These are phyloP conservation scores for Thymelicus acteon DNA, from an alignment of 2,888 invertebrate species.

Conservation along the genomic window DNA sequence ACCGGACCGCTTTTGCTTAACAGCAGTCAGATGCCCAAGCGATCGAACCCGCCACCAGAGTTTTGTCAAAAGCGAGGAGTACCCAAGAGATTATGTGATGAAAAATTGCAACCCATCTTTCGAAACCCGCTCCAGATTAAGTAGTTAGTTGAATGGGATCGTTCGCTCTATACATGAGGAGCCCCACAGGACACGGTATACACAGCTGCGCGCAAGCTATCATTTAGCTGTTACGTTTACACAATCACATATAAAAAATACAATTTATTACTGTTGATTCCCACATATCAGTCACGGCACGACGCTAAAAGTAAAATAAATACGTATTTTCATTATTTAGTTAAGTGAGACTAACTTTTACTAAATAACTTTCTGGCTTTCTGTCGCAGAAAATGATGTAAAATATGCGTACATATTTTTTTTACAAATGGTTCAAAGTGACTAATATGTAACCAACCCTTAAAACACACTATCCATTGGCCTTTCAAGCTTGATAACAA, in stretches of 20 bases:
- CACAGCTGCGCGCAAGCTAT: slow-evolving; percentile 82
- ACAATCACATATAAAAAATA: slow-evolving; percentile 45
- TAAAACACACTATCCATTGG: slow-evolving; percentile 5
- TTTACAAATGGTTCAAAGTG: neutral
- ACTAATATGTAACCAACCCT: neutral
- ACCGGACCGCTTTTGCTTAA: slow-evolving; percentile 21
- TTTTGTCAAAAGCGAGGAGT: slow-evolving; percentile 61
- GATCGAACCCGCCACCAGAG: slow-evolving; percentile 77
- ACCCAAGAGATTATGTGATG: slow-evolving; percentile 69
- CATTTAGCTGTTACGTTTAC: slow-evolving; percentile 73
- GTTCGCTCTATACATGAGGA: slow-evolving; percentile 42
- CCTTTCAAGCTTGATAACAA: neutral
- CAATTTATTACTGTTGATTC: slow-evolving; percentile 1
- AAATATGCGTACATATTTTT: neutral
- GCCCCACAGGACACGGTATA: slow-evolving; percentile 80
- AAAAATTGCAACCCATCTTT: slow-evolving; percentile 47
- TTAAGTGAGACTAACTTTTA: too few relatives aligned
- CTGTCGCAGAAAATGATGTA: too few relatives aligned
- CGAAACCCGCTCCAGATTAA: slow-evolving; percentile 27
- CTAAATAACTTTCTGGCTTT: too few relatives aligned
- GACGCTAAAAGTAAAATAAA: neutral
- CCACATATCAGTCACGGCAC: slow-evolving; percentile 3
- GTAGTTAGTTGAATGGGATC: slow-evolving; percentile 32
- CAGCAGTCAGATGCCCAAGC: slow-evolving; percentile 51
- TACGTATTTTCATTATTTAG: too few relatives aligned